Base-by-base conservation (phyloP, 1,140 invertebrate species). In the Drosophila willistoni region DNA sequence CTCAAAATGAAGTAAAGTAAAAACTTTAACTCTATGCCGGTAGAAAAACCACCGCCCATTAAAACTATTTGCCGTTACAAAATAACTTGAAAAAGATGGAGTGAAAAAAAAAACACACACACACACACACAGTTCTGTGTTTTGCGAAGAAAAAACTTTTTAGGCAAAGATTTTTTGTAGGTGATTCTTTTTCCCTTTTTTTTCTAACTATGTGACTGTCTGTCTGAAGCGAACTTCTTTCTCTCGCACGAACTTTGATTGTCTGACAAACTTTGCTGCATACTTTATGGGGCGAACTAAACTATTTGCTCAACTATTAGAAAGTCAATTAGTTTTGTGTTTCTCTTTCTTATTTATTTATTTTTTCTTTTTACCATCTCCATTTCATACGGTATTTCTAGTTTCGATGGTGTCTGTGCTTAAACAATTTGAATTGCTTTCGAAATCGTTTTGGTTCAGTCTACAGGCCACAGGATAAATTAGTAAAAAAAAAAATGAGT, bases 41-140 rank as follows among this genome's bases (percentile, higher is more conserved):
- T 42, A 42, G 25, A 64, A 82, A 86, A 87, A 86, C 74, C 78
- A 75, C 79, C 76, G 76, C 83, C 83, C 79, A 86, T 86, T 87
- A 87, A 87, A 86, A 87, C 82, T 86, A 86, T 86, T 86, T 87
- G 64, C 79, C 83, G 75, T 82, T 71, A 87, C 82, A 79, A 62
- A 76, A 61, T 42, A 71, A 39, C 42, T 65, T 22, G 41, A 22
- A 13, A 19, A 44, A 7, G 25, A 47, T 42, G 17, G 39, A 73
- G 33, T 14, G 70, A 22, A 33, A 59, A 12, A 47, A 17, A 7
- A 10, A 34, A 47, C 19, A 2, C n/a, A 13, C 14, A 25, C 22
- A 25, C 22, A 19, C 22, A 19, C 14, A 13, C 22, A 17, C n/a
- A 34, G 25, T 25, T 33, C 14, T 29, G 29, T 47, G 44, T 64